Evolutionary conservation across 2,888 invertebrate genomes (phyloP).

Genomic region (Pasiphila rectangulata): DNA sequence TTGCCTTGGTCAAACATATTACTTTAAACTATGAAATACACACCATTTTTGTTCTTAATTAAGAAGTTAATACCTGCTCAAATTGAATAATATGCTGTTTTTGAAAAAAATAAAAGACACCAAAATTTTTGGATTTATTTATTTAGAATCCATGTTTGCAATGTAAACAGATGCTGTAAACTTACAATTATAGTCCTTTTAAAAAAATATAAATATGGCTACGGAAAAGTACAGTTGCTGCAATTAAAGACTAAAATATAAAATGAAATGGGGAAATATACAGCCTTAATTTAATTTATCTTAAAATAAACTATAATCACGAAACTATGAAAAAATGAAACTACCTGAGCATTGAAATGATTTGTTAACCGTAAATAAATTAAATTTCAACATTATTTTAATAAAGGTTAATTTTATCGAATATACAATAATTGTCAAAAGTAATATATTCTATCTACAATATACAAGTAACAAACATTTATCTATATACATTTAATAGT

Average conservation of each 20-base stretch:
- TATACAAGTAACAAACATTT: constrained; percentile 81
- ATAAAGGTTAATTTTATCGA: constrained; percentile 66
- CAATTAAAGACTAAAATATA: constrained; percentile 57
- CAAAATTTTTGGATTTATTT: constrained; percentile 66
- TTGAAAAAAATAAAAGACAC: constrained; percentile 14
- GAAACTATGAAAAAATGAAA: constrained; percentile 50
- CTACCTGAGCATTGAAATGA: constrained; percentile 69
- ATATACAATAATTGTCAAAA: constrained; percentile 76
- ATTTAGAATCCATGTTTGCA: constrained; percentile 78
- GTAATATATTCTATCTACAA: constrained; percentile 80
- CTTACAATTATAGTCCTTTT: constrained; percentile 71
- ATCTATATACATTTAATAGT: constrained; percentile 78
- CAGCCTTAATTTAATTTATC: constrained; percentile 57
- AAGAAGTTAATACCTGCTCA: neutral
- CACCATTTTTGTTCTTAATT: constrained; percentile 6
- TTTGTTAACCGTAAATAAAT: constrained; percentile 67
- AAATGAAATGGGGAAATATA: constrained; percentile 51
- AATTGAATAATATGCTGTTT: too few species aligned
- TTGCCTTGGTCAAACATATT: constrained; percentile 24
- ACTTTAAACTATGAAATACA: constrained; percentile 21
- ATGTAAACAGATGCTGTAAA: constrained; percentile 75
- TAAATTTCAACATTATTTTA: constrained; percentile 62
- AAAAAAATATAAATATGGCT: constrained; percentile 79
- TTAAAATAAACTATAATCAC: constrained; percentile 50
- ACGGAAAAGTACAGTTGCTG: constrained; percentile 67